Evolutionary conservation across 2,113 vertebrate species (phyloP).

Genomic region (Passer montanus): DNA sequence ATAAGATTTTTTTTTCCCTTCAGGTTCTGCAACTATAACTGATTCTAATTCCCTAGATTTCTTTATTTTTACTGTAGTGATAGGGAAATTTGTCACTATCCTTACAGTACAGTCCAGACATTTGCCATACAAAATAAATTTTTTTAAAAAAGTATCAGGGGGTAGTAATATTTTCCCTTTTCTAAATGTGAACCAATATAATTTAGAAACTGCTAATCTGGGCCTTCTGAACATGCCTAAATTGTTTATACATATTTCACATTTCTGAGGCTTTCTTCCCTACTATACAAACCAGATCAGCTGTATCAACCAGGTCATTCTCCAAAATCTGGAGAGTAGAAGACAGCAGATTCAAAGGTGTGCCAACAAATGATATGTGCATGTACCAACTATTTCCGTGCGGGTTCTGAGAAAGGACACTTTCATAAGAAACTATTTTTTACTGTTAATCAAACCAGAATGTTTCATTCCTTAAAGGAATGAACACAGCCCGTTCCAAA

Average conservation of each 20-base stretch:
- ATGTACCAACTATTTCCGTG: not conserved
- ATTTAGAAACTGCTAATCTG: not conserved
- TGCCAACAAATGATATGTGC: not conserved
- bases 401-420: not conserved
- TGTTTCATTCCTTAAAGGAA: conserved; percentile 14
- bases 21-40: not conserved
- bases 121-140: not conserved
- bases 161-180: not conserved
- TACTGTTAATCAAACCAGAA: conserved; percentile 39
- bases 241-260: conserved; percentile 33
- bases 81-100: not conserved
- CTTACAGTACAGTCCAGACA: not conserved
- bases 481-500: rapidly evolving
- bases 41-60: not conserved
- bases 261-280: conserved; percentile 53
- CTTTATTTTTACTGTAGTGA: not conserved
- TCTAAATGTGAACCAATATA: not conserved
- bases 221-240: not conserved
- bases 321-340: not conserved
- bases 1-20: not conserved
- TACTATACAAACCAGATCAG: not conserved
- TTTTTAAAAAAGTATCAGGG: not conserved
- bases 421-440: not conserved
- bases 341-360: not conserved
- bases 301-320: not conserved